These are phyloP conservation scores for Periphyllus acericola DNA, from an alignment of 2,888 invertebrate genomes.

Conservation along the genomic window DNA sequence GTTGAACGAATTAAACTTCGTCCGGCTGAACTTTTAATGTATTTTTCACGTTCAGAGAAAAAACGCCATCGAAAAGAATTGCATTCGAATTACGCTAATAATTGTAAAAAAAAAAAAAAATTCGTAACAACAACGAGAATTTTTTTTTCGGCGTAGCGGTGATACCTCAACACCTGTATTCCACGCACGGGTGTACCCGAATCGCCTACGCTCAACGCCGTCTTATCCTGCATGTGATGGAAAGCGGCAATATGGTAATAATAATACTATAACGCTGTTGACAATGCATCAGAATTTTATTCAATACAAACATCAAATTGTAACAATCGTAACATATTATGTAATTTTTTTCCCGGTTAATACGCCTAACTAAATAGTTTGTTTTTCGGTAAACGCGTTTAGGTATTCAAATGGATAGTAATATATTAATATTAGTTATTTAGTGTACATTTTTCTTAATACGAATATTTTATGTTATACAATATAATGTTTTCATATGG, in stretches of 20 bases:
- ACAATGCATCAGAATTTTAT: not conserved
- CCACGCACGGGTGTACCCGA: not conserved
- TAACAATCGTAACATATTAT: not conserved
- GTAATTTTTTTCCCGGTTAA: not conserved
- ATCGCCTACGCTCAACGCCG: constrained; percentile 2
- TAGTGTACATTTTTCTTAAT: constrained; percentile 15
- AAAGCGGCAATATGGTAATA: not conserved
- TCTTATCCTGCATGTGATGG: not conserved
- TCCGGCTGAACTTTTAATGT: not conserved
- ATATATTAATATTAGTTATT: not conserved
- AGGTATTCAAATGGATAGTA: not conserved
- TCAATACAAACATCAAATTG: constrained; percentile 2
- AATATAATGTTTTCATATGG: not conserved
- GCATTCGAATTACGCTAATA: not conserved
- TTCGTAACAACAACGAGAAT: too few relatives aligned
- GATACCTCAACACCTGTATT: not conserved
- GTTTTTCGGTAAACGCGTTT: not conserved
- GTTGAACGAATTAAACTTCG: constrained; percentile 11
- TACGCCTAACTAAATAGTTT: constrained; percentile 11
- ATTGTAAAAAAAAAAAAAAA: not conserved
- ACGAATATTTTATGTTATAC: constrained; percentile 29
- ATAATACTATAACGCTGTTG: not conserved
- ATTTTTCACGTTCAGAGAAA: not conserved
- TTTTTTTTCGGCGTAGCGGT: too few relatives aligned
- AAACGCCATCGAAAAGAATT: not conserved